Conservation (phyloP, 2,113 vertebrate genomes). For the Suncus etruscus region DNA sequence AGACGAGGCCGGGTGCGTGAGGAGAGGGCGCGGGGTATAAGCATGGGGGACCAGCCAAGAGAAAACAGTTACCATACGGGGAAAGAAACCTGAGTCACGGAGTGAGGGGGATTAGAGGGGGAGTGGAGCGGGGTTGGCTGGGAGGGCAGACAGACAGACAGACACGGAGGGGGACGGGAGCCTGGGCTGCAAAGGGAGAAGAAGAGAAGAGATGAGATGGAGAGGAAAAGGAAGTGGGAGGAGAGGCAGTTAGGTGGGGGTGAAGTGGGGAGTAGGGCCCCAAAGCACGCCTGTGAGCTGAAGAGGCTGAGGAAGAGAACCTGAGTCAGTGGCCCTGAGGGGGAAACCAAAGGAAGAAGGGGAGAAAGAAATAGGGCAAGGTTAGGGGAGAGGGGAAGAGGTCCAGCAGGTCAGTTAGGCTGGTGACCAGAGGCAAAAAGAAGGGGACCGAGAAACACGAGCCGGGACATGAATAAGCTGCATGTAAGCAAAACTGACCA, state of each 20-base stretch:
- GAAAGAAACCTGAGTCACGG: conserved; percentile 42
- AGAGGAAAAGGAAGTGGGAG: too few relatives aligned
- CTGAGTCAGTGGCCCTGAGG: conserved; percentile 72
- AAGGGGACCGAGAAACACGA: conserved; percentile 55
- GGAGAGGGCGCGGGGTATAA: conserved; percentile 73
- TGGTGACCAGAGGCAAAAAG: conserved; percentile 57
- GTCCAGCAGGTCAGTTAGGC: conserved; percentile 57
- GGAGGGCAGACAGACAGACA: conserved; percentile 25
- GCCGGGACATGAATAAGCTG: conserved; percentile 57
- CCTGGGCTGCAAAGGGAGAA: conserved; percentile 34
- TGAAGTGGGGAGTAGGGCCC: too few relatives aligned
- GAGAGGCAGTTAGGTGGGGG: too few relatives aligned
- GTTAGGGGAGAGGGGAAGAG: neutral
- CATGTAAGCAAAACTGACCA: conserved; percentile 87
- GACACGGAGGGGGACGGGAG: conserved; percentile 32
- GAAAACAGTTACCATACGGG: conserved; percentile 66
- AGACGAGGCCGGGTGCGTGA: conserved; percentile 87
- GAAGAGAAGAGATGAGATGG: too few relatives aligned
- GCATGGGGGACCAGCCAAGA: conserved; percentile 57
- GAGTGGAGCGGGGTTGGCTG: too few relatives aligned
- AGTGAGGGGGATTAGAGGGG: neutral
- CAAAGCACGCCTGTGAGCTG: too few relatives aligned
- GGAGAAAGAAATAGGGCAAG: neutral
- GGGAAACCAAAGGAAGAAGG: neutral
- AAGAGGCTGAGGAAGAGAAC: conserved; percentile 77